Evolutionary conservation across 1,140 invertebrate genomes (phyloP), one percentile per base, ranked within the genome.

Genomic region (Zaprionus ornatus): DNA sequence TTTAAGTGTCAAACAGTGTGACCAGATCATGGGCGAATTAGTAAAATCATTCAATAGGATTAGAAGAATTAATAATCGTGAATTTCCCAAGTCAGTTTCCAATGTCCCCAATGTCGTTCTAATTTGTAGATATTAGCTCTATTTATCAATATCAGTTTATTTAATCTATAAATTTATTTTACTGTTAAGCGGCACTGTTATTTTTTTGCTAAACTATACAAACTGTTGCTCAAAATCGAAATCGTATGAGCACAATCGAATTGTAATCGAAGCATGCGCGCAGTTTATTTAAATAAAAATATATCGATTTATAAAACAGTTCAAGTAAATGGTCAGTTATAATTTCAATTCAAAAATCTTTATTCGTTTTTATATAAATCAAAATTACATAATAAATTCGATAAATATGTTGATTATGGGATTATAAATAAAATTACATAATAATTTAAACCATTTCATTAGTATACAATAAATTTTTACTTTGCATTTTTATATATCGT

Each of bases 311-410:
- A 2, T n/a, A 3, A 23, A 59, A 9, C 12, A 29, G 6, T 4
- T 13, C 1, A 27, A 45, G 1, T 40, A n/a, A 40, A 40, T n/a
- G 1, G 15, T 40, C 27, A 7, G 35, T 9, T 7, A 42, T 17
- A 17, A 27, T 7, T 52, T 52, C 60, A 76, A 65, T 76, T 88
- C 80, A 78, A 84, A 88, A 87, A 84, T 88, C 80, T 87, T 87
- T 88, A 88, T 88, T 88, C 71, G 75, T 54, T 75, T 69, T 83
- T 78, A 84, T 84, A 80, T 78, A 88, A 87, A 87, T 88, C 80
- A 77, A 82, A 87, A 87, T 80, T 88, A 87, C 80, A 88, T 87
- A 87, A 87, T 87, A 87, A 87, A 87, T 87, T 87, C 84, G 84
- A 87, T 87, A 87, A 87, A 87, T 87, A 87, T 87, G 80, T 76